phyloP scores from a whole-genome alignment of 2,888 invertebrate species.

The Agonopterix alstromeriana region DNA sequence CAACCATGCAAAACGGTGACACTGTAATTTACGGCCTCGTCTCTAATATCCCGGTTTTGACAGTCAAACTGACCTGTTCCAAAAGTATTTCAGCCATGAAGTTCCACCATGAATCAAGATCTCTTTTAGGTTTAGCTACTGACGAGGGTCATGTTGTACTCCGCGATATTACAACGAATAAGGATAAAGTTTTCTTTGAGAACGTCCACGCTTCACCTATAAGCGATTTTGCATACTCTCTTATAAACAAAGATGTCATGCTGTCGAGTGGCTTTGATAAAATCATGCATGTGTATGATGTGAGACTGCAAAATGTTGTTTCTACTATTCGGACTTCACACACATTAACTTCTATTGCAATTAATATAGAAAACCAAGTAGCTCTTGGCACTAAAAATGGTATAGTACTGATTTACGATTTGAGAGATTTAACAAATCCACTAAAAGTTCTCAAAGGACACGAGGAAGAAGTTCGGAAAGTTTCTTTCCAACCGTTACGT shows the following conservation, averaged over 20 bases:
- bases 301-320: constrained; percentile 63
- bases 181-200: constrained; percentile 63
- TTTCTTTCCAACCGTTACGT: constrained; percentile 62
- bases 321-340: constrained; percentile 54
- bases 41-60: constrained; percentile 62
- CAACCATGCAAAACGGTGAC: constrained; percentile 67
- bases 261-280: constrained; percentile 76
- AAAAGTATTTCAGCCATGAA: constrained; percentile 66
- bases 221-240: constrained; percentile 74
- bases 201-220: constrained; percentile 76
- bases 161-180: constrained; percentile 61
- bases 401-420: constrained; percentile 70
- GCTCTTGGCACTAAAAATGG: constrained; percentile 76
- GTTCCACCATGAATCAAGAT: constrained; percentile 65
- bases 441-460: constrained; percentile 67
- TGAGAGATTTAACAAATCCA: constrained; percentile 67
- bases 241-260: constrained; percentile 73
- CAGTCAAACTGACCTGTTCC: constrained; percentile 55
- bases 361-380: constrained; percentile 66
- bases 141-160: constrained; percentile 68
- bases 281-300: constrained; percentile 74
- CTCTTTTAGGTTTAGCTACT: constrained; percentile 64
- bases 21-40: constrained; percentile 68
- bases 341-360: constrained; percentile 54
- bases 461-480: constrained; percentile 60